Base-by-base conservation (phyloP, 53 echinoderm and acorn worm genomes). In the Glandiceps talaboti region DNA sequence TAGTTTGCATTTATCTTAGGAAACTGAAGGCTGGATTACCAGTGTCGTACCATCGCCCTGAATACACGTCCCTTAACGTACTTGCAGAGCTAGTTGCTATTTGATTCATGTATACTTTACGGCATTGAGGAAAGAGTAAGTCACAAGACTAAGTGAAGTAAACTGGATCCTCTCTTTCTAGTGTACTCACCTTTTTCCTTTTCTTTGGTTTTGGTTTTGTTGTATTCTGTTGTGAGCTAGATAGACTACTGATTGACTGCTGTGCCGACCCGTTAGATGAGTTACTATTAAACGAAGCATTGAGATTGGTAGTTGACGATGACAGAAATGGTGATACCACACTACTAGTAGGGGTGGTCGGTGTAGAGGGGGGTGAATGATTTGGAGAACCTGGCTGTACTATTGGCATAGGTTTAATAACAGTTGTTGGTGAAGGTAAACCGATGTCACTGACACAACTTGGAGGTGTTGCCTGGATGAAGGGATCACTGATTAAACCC, bases 151-250 rank as follows among this genome's bases (percentile, higher is more conserved):
- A n/a, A n/a, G n/a, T n/a, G n/a, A n/a, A n/a, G n/a, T n/a, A n/a
- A n/a, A n/a, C n/a, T n/a, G n/a, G n/a, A n/a, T n/a, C n/a, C n/a
- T n/a, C n/a, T n/a, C n/a, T n/a, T n/a, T n/a, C n/a, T n/a, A n/a
- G n/a, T n/a, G n/a, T n/a, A 45, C 64, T 29, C 77, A 97, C 97
- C 97, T 93, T 97, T 73, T 97, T 97, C 77, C 94, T 93, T 84
- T 94, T 91, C 84, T 97, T 97, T 33, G 97, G 89, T 77, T 97
- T 97, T 81, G 94, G 78, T 73, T 97, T 97, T 1, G 64, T 45
- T 20, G 64, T 6, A 45, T 45, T 45, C 64, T 45, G 64, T 45
- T 45, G 64, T 12, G 20, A 6, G 20, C 64, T 25, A 73, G 74
- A 72, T 73, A 28, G 14, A 89, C 74, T 76, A 87, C 89, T 29